Conservation (phyloP, 2,797 vertebrate genomes). For the Karalla daura region DNA sequence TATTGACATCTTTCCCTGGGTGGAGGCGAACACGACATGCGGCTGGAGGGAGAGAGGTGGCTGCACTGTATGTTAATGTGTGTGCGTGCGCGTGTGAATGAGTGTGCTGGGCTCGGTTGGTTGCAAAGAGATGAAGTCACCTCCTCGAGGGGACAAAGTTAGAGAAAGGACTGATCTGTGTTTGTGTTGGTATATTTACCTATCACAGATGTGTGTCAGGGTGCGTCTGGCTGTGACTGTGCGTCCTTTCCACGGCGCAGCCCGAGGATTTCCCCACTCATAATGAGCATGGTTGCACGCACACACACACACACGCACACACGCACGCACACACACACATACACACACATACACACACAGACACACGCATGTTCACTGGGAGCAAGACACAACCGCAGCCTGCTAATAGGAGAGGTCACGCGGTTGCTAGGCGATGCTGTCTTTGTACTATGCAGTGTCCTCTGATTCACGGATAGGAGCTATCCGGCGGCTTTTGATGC, state of each 20-base stretch:
- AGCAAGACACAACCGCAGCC: conserved; percentile 22
- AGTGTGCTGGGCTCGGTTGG: conserved; percentile 54
- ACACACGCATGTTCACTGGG: conserved; percentile 1
- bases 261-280: conserved; percentile 30
- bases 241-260: not conserved
- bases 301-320: not conserved
- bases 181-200: conserved; percentile 12
- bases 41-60: conserved; percentile 23
- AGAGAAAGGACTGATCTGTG: conserved; percentile 13
- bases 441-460: conserved; percentile 40
- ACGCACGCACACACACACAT: conserved; percentile 7
- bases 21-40: conserved; percentile 35
- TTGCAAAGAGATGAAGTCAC: conserved; percentile 66
- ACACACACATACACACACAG: too few species aligned
- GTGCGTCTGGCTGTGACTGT: conserved; percentile 6
- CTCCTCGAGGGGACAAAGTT: conserved; percentile 38
- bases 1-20: conserved; percentile 66
- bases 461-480: conserved; percentile 26
- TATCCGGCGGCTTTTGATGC: conserved; percentile 1
- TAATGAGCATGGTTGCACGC: conserved; percentile 15
- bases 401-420: conserved; percentile 69
- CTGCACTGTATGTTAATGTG: conserved; percentile 8
- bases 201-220: conserved; percentile 12
- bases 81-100: conserved; percentile 1
- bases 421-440: conserved; percentile 77